Evolutionary conservation across 2,888 invertebrate genomes (phyloP).

Genomic region (Hedya salicella): DNA sequence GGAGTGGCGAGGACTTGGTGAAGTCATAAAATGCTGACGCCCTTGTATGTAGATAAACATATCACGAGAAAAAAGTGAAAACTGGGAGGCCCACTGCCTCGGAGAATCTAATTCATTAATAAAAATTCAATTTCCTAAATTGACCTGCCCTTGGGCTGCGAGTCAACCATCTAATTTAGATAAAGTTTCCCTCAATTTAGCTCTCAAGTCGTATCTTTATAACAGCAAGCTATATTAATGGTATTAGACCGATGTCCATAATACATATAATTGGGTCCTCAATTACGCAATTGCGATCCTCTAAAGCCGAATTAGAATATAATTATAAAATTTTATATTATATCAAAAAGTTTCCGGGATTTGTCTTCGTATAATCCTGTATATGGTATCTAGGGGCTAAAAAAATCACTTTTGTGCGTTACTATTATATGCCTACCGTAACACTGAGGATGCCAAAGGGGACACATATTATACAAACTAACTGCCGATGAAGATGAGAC

Average conservation of each 20-base stretch:
- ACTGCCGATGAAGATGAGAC: no score
- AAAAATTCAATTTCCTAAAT: slow-evolving; percentile 6
- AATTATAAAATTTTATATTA: slow-evolving; percentile 23
- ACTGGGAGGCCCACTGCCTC: background rate
- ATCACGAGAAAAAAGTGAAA: no score
- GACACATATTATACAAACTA: no score
- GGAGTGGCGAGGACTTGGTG: no score
- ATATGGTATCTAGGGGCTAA: no score
- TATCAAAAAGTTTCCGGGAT: slow-evolving; percentile 14
- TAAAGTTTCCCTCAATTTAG: background rate
- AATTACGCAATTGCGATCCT: slow-evolving; percentile 9
- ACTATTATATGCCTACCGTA: no score
- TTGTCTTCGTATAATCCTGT: slow-evolving; percentile 19
- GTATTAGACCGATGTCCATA: slow-evolving; percentile 8
- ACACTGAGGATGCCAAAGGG: no score
- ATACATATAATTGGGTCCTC: slow-evolving; percentile 22
- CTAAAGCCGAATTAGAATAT: slow-evolving; percentile 11
- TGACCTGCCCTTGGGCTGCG: background rate
- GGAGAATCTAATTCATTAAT: slow-evolving; percentile 4
- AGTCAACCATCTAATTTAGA: background rate
- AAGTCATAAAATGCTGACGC: no score
- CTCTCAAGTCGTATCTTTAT: slow-evolving; percentile 6
- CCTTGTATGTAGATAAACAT: no score
- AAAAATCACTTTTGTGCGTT: no score
- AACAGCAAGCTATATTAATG: background rate